Evolutionary conservation across 35 echinoderm and acorn worm species (phyloP).

Genomic region (Heliocidaris erythrogramma): DNA sequence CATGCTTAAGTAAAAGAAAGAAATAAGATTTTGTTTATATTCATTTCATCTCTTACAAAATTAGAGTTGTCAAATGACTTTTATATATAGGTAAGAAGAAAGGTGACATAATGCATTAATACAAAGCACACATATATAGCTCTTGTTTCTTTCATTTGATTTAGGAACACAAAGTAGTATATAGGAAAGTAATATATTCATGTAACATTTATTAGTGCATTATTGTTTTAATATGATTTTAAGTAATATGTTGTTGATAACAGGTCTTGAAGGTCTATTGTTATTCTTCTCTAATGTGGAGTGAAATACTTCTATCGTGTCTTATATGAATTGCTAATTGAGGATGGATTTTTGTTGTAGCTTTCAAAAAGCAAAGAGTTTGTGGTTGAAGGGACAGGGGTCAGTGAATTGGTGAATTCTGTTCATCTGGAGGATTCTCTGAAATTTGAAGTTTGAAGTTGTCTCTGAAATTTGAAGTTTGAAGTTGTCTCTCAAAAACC

Average conservation of each 20-base stretch:
- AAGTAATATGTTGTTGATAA: not conserved
- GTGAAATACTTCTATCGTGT: not conserved
- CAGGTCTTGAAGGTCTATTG: not conserved
- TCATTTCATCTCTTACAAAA: not conserved
- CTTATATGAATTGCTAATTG: not conserved
- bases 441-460: too few relatives aligned
- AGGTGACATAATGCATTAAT: not conserved
- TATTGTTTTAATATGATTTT: slow-evolving; percentile 19
- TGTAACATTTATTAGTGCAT: slow-evolving; percentile 12
- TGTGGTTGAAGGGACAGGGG: too few relatives aligned
- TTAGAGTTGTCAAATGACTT: not conserved
- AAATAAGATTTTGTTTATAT: not conserved
- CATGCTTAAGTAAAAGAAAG: not conserved
- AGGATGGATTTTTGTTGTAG: too few relatives aligned
- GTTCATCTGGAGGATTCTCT: too few relatives aligned
- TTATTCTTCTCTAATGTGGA: not conserved
- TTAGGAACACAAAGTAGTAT: not conserved
- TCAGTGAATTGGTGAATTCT: too few relatives aligned
- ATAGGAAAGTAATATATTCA: not conserved
- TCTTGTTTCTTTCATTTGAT: too few relatives aligned
- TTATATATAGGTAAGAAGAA: not conserved
- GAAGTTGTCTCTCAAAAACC: too few relatives aligned
- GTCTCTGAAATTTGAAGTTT: too few relatives aligned
- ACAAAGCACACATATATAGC: not conserved
- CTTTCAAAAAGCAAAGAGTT: too few relatives aligned